These are phyloP conservation scores for Platycheirus albimanus DNA, from an alignment of 2,888 invertebrate genomes.

Conservation along the genomic window DNA sequence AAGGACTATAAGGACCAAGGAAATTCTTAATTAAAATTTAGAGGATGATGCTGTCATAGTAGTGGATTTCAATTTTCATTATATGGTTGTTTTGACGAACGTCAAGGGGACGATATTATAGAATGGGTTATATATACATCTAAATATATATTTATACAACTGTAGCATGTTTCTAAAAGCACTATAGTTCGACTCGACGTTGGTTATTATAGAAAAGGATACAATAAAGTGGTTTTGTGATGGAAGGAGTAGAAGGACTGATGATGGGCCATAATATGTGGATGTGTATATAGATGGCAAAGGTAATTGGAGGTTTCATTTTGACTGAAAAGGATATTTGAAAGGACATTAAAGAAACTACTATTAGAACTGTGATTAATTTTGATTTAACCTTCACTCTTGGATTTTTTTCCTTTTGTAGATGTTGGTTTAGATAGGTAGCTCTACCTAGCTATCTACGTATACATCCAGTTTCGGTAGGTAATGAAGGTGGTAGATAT, in stretches of 20 bases:
- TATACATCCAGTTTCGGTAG: no score
- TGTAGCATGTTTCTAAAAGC: slow-evolving; percentile 11
- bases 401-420: no score
- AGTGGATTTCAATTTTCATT: slow-evolving; percentile 73
- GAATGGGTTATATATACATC: slow-evolving; percentile 16
- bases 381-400: slow-evolving; percentile 36
- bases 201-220: slow-evolving; percentile 10
- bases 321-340: slow-evolving; percentile 22
- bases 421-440: no score
- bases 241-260: background rate
- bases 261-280: background rate
- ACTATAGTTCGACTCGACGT: background rate
- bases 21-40: slow-evolving; percentile 70
- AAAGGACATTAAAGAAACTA: slow-evolving; percentile 27
- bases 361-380: slow-evolving; percentile 36
- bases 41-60: slow-evolving; percentile 61
- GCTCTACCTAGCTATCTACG: no score
- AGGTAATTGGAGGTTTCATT: slow-evolving; percentile 48
- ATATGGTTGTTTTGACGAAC: slow-evolving; percentile 61
- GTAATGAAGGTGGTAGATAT: no score
- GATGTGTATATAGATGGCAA: background rate
- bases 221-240: slow-evolving; percentile 25
- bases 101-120: slow-evolving; percentile 47
- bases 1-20: slow-evolving; percentile 36
- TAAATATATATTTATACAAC: background rate